These are phyloP conservation scores for Hermetia illucens DNA, from an alignment of 1,140 invertebrate species.

Conservation along the genomic window DNA sequence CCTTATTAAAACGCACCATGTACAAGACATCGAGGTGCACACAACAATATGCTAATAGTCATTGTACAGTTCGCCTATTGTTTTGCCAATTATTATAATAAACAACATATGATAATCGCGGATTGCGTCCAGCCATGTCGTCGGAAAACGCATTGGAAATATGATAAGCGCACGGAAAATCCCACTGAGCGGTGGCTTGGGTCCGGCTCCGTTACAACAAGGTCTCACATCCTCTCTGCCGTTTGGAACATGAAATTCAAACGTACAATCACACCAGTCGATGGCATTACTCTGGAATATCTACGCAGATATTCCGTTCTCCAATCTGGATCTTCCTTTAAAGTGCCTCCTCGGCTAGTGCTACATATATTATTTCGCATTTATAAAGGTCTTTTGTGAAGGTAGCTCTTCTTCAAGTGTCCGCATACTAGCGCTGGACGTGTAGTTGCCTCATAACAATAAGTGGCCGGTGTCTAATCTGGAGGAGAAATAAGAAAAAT, in stretches of 20 bases:
- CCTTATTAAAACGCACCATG: too few species aligned
- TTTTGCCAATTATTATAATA: slow-evolving; percentile 1
- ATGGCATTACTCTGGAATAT: not conserved
- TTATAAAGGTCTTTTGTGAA: too few species aligned
- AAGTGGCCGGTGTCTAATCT: too few species aligned
- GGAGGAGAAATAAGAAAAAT: not conserved
- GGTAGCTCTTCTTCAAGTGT: too few species aligned
- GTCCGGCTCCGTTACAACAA: too few species aligned
- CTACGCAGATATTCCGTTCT: too few species aligned
- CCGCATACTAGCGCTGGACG: too few species aligned
- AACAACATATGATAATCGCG: not conserved
- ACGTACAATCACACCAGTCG: not conserved
- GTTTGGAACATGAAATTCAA: not conserved
- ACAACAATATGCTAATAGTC: not conserved
- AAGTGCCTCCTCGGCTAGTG: too few species aligned
- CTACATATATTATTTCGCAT: too few species aligned
- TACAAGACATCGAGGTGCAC: too few species aligned
- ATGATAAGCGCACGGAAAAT: not conserved
- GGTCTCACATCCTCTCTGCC: not conserved
- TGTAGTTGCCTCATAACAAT: not conserved
- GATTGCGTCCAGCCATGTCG: not conserved
- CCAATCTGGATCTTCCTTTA: too few species aligned
- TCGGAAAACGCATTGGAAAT: not conserved
- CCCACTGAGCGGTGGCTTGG: not conserved
- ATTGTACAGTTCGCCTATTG: not conserved